A percentile compares a stretch with the other conserved stretches of the same genome.
Conservation (phyloP, 2,888 invertebrate species). For the Autographa pulchrina region DNA sequence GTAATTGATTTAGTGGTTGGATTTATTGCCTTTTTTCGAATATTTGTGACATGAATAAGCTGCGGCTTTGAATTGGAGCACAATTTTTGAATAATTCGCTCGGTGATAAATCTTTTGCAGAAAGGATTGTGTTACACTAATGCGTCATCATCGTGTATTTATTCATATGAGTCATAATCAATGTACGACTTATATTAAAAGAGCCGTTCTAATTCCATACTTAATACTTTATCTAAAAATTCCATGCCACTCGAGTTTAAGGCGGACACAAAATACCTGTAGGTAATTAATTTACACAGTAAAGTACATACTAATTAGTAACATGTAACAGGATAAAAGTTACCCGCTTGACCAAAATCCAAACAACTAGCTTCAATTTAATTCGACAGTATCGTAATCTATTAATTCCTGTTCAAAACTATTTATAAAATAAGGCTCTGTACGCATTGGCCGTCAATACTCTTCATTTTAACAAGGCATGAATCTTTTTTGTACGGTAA, state of each 20-base stretch:
- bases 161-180: neutral
- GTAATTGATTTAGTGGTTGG: constrained; percentile 79
- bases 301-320: neutral
- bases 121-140: neutral
- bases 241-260: neutral
- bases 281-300: neutral
- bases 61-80: constrained; percentile 28
- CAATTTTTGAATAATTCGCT: constrained; percentile 15
- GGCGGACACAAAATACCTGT: neutral
- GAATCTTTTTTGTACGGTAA: constrained; percentile 57
- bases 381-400: constrained; percentile 14
- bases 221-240: neutral
- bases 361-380: neutral
- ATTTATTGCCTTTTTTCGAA: constrained; percentile 70
- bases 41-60: constrained; percentile 30
- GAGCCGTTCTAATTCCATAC: neutral
- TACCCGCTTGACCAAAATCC: neutral
- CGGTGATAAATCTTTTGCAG: neutral
- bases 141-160: neutral
- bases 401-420: constrained; percentile 18
- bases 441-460: constrained; percentile 55
- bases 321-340: neutral
- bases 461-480: constrained; percentile 30
- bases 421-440: constrained; percentile 31
- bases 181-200: neutral